phyloP scores from a whole-genome alignment of 1,140 invertebrate species.

The Lutraria rhynchaena region DNA sequence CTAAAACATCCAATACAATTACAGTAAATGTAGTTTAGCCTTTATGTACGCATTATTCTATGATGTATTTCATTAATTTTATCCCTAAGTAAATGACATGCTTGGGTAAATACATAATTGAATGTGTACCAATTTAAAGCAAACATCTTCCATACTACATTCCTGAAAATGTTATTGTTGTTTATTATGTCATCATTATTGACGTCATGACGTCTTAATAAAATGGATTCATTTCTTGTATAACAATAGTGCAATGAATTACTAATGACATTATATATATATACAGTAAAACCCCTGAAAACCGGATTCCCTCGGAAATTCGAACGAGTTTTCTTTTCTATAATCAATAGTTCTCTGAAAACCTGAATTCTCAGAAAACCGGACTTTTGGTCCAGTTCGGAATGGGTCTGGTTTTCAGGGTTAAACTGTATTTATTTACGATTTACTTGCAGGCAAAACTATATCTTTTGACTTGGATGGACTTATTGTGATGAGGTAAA shows the following conservation, averaged over 20 bases:
- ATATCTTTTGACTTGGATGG: slow-evolving; percentile 16
- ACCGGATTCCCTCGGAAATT: no score
- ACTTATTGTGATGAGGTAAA: not conserved
- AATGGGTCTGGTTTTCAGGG: no score
- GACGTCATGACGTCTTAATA: not conserved
- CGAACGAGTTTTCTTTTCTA: no score
- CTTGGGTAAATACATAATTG: no score
- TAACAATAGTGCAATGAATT: not conserved
- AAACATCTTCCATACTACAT: no score
- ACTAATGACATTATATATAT: no score
- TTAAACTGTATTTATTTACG: not conserved
- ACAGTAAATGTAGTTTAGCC: not conserved
- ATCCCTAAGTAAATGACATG: no score
- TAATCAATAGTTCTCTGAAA: no score
- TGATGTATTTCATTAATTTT: not conserved
- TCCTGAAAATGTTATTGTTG: not conserved
- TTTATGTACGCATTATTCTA: not conserved
- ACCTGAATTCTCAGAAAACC: no score
- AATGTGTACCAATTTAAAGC: no score
- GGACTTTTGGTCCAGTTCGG: no score
- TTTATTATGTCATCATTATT: not conserved
- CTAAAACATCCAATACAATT: not conserved
- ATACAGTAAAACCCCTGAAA: no score
- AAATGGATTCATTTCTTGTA: not conserved
- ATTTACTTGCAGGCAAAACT: slow-evolving; percentile 1